These are phyloP conservation scores for Pristionchus japonicus DNA, from an alignment of 2,888 invertebrate species.

Conservation along the genomic window DNA sequence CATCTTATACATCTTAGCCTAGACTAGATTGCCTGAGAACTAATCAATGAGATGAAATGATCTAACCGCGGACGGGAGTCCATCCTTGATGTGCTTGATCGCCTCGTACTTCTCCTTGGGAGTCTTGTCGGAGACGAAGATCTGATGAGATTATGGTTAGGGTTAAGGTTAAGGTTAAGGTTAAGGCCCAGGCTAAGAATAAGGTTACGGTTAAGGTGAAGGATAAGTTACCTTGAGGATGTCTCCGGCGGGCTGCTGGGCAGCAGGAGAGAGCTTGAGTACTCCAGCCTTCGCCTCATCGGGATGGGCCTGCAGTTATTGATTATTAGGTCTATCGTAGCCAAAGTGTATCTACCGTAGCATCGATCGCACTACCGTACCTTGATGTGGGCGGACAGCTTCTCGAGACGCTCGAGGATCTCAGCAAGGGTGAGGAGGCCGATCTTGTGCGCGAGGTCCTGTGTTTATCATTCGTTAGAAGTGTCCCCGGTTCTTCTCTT, in stretches of 20 bases:
- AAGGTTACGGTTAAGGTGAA: no score
- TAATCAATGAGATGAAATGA: neutral
- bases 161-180: no score
- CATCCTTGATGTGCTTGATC: neutral
- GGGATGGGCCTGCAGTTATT: neutral
- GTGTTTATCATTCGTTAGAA: no score
- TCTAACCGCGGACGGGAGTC: neutral
- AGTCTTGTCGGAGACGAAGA: constrained; percentile 21
- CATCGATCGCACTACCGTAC: no score
- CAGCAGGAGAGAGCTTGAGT: neutral
- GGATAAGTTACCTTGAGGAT: no score
- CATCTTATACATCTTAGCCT: no score
- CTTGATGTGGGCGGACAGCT: constrained; percentile 29
- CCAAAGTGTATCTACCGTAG: neutral
- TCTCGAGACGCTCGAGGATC: neutral
- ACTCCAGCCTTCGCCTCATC: constrained; percentile 6
- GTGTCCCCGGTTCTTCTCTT: no score
- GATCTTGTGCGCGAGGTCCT: constrained; percentile 29
- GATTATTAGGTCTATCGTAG: neutral
- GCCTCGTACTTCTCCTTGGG: neutral
- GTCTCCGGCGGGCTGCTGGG: constrained; percentile 21
- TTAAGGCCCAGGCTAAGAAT: no score
- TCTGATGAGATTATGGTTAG: no score
- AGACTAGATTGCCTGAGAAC: no score
- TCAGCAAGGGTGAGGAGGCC: neutral